Conservation (phyloP, 2,797 vertebrate genomes). For the Tenualosa thibaudeaui region DNA sequence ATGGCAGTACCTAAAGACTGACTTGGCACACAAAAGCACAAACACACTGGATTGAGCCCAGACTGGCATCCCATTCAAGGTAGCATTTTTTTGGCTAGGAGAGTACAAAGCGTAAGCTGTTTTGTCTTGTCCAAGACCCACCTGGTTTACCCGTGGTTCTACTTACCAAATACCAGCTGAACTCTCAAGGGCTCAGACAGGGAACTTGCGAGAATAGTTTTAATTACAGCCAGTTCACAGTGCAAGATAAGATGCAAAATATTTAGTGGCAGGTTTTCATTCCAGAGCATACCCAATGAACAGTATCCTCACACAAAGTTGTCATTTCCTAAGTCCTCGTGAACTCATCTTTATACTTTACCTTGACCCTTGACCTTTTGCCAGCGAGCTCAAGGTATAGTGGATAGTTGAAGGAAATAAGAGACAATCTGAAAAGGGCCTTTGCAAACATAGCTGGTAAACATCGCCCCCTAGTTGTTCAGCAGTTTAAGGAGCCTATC, state of each 20-base stretch:
- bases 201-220: neutral
- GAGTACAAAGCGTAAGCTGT: neutral
- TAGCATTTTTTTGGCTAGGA: neutral
- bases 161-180: neutral
- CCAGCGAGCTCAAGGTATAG: no score
- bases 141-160: neutral
- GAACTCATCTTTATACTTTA: no score
- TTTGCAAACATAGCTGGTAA: neutral
- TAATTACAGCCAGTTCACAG: neutral
- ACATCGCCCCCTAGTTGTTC: neutral
- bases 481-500: neutral
- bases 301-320: neutral
- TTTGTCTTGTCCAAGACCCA: neutral
- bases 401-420: no score
- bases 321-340: no score
- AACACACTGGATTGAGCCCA: neutral
- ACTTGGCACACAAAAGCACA: neutral
- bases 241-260: slow-evolving; percentile 1
- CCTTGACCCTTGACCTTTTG: no score
- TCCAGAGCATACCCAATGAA: neutral
- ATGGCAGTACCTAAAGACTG: neutral
- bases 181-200: neutral
- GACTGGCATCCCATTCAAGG: slow-evolving; percentile 19
- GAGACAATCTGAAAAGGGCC: no score
- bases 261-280: neutral